Evolutionary conservation across 1,140 invertebrate species (phyloP).

Genomic region (Orius laevigatus): DNA sequence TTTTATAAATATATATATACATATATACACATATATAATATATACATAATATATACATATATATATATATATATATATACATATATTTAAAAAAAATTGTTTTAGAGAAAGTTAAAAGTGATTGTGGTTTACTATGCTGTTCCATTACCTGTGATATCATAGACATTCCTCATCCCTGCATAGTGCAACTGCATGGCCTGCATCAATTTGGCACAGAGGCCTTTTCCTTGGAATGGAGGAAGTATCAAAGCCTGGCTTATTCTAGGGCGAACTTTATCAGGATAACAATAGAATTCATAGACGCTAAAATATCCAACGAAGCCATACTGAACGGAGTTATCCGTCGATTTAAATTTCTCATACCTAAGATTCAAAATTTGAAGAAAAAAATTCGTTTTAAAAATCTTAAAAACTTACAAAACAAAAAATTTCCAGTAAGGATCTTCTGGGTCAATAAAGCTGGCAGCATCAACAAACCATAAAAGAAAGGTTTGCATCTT

Average conservation of each 20-base stretch:
- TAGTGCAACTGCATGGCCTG: constrained; percentile 66
- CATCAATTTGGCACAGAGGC: constrained; percentile 61
- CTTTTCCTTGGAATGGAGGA: constrained; percentile 73
- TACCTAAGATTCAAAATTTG: constrained; percentile 38
- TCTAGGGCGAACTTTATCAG: constrained; percentile 63
- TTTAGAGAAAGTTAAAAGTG: constrained; percentile 25
- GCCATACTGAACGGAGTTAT: constrained; percentile 48
- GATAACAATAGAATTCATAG: constrained; percentile 92
- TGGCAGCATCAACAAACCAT: constrained; percentile 90
- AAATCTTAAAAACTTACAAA: constrained; percentile 45
- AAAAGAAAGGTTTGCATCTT: constrained; percentile 80
- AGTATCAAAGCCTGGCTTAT: constrained; percentile 83
- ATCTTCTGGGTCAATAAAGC: constrained; percentile 84
- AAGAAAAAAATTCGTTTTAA: constrained; percentile 9
- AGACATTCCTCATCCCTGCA: constrained; percentile 44
- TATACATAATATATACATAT: too few species aligned
- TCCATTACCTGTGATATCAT: constrained; percentile 79
- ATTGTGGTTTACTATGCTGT: constrained; percentile 1
- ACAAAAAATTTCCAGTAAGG: constrained; percentile 82
- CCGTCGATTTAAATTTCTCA: constrained; percentile 54
- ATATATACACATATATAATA: too few species aligned
- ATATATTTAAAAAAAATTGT: too few species aligned
- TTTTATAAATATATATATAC: too few species aligned
- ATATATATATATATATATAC: too few species aligned
- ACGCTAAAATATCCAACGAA: constrained; percentile 77